These are phyloP conservation scores for Sarcophaga peregrina DNA, from an alignment of 1,140 invertebrate genomes.

Conservation along the genomic window DNA sequence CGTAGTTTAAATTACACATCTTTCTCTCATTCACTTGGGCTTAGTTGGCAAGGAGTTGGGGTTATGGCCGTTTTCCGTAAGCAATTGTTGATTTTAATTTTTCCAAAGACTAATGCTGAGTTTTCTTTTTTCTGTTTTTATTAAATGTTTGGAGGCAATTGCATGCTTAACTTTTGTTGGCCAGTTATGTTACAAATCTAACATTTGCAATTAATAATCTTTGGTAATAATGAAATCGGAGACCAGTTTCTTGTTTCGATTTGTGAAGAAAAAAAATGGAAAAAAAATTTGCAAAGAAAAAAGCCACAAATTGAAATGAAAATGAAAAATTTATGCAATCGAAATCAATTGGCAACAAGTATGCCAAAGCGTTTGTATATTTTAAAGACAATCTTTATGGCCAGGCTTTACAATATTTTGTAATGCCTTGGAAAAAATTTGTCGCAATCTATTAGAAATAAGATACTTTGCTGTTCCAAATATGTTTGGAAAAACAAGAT, in stretches of 20 bases:
- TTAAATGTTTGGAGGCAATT: constrained; percentile 15
- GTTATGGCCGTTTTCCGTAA: neutral
- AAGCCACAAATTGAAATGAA: neutral
- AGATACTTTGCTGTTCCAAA: constrained; percentile 21
- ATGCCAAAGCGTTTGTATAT: neutral
- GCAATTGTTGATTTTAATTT: neutral
- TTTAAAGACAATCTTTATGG: neutral
- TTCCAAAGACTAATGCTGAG: neutral
- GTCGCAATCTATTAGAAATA: constrained; percentile 24
- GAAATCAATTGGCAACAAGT: constrained; percentile 21
- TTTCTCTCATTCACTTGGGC: neutral
- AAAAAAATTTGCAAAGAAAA: no score
- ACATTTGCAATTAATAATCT: constrained; percentile 25
- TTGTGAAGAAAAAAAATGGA: neutral
- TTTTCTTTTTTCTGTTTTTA: neutral
- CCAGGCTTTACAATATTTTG: neutral
- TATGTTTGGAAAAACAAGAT: constrained; percentile 15
- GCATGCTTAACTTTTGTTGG: constrained; percentile 1
- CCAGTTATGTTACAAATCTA: constrained; percentile 27
- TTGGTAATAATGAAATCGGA: constrained; percentile 21
- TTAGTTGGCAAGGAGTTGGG: neutral
- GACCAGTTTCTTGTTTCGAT: constrained; percentile 20
- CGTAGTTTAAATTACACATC: constrained; percentile 11
- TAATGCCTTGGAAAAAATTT: constrained; percentile 8
- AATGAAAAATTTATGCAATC: constrained; percentile 15